Percentiles rank a stretch among this genome's conserved stretches.
Evolutionary conservation across 2,888 invertebrate species (phyloP).

Genomic region (Branchellion lobata): DNA sequence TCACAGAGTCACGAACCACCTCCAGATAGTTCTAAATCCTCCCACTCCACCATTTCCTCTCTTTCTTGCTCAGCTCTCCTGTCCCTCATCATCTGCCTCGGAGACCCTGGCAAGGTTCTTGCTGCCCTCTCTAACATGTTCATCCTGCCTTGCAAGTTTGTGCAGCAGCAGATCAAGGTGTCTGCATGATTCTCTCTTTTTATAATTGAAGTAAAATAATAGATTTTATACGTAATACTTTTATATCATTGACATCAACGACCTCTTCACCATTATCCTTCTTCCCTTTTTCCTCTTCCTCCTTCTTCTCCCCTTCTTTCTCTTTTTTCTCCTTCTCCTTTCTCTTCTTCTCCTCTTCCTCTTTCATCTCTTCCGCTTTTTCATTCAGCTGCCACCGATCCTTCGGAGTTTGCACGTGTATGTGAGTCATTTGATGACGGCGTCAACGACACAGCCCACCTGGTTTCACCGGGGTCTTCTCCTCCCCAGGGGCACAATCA

Average conservation of each 20-base stretch:
- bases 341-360: background rate
- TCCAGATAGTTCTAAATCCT: constrained; percentile 32
- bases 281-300: background rate
- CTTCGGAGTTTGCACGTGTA: constrained; percentile 82
- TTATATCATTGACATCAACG: background rate
- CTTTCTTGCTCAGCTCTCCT: constrained; percentile 88
- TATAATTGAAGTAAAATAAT: too few species aligned
- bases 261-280: background rate
- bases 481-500: background rate
- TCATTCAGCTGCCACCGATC: constrained; percentile 72
- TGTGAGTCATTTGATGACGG: constrained; percentile 83
- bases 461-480: constrained; percentile 38
- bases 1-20: constrained; percentile 58
- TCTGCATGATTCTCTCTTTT: background rate
- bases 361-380: too few species aligned
- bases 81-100: constrained; percentile 85
- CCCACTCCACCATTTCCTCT: constrained; percentile 69
- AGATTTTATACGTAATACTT: too few species aligned
- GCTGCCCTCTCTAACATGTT: constrained; percentile 82
- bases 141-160: constrained; percentile 78
- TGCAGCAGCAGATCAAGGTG: constrained; percentile 73
- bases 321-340: background rate
- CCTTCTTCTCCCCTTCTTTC: background rate
- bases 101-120: constrained; percentile 85
- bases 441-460: constrained; percentile 72